Evolutionary conservation across 2,113 vertebrate genomes (phyloP), one percentile per base, ranked within the genome.

Genomic region (Cichladusa arquata): DNA sequence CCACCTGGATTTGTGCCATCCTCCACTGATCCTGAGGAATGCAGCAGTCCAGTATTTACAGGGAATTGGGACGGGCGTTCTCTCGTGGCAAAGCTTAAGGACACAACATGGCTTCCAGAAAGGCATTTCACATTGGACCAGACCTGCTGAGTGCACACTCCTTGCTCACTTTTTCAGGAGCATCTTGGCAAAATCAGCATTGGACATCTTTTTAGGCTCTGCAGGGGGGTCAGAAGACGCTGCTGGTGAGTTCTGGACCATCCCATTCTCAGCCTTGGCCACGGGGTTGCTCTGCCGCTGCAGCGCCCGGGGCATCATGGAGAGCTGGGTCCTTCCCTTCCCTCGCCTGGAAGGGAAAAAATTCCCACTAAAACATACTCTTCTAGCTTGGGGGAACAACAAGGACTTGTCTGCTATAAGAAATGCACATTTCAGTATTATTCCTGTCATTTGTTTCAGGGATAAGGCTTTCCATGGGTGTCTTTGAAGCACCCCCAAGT

Each of bases 171-270:
- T 99, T 38, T 98, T 99, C 93, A 99, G 98, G 47, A 99, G 98
- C 98, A 99, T 97, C 98, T 97, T 98, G 93, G 99, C 99, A 97
- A 99, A 99, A 95, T 99, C 99, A 22, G 99, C 99, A 22, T 99
- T 99, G 67, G 99, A 99, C 98, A 99, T 97, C 90, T 97, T 97
- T 85, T 98, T 99, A 18, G 98, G 95, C 25, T 97, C 97, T 89
- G 97, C 98, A 0, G 71, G 69, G 29, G 96, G 38, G 0, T 69
- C 8, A 2, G 97, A 81, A 14, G 94, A 48, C 7, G 96, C 11
- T 26, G 92, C 92, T 13, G 70, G 66, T 40, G 83, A 97, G 36
- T 91, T 95, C 9, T 97, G 88, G 5, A 97, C 86, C 4, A 98
- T 98, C 24, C 99, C 99, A 0, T 99, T 99, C 98, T 99, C 98